These are phyloP conservation scores for Chironomus tepperi DNA, from an alignment of 1,140 invertebrate genomes.

Conservation along the genomic window DNA sequence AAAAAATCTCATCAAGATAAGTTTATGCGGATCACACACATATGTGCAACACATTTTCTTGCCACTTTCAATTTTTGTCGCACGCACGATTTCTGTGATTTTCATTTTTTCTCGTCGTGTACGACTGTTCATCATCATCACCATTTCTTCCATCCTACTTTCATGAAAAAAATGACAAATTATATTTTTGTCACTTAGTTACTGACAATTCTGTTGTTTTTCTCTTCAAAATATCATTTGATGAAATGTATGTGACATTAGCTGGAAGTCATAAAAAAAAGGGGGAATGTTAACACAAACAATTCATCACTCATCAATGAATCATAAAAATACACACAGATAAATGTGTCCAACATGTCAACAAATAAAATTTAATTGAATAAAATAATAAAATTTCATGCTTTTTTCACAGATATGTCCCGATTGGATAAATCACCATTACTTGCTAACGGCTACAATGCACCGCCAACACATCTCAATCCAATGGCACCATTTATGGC, in stretches of 20 bases:
- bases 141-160: no score
- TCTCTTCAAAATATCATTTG: background rate
- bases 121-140: no score
- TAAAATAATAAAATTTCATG: background rate
- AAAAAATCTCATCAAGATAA: background rate
- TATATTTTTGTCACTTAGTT: slow-evolving; percentile 9
- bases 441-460: slow-evolving; percentile 88
- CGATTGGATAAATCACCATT: slow-evolving; percentile 84
- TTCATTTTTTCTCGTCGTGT: background rate
- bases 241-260: no score
- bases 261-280: no score
- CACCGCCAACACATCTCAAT: slow-evolving; percentile 78
- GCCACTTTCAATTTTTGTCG: background rate
- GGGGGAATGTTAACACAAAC: background rate
- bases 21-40: slow-evolving; percentile 17
- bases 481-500: slow-evolving; percentile 75
- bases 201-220: slow-evolving; percentile 5
- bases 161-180: background rate
- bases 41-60: slow-evolving; percentile 16
- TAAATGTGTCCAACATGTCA: slow-evolving; percentile 14
- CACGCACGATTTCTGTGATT: background rate
- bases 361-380: background rate
- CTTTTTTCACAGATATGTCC: slow-evolving; percentile 61
- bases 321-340: background rate
- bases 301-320: slow-evolving; percentile 2